These are phyloP conservation scores for Drosophila paracracens DNA, from an alignment of 2,888 invertebrate genomes.

Conservation along the genomic window DNA sequence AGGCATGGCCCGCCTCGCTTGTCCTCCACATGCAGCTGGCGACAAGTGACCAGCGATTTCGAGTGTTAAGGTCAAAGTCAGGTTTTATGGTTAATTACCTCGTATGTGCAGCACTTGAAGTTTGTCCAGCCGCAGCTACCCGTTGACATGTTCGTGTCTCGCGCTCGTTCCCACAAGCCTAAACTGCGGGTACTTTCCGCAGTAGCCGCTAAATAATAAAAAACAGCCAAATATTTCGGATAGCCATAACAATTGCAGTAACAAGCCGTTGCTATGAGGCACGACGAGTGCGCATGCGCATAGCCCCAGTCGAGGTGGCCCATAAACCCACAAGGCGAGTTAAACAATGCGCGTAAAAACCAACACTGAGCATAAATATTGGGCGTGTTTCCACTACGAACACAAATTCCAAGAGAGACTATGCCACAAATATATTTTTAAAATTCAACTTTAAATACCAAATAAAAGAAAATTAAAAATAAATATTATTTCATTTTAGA, in stretches of 20 bases:
- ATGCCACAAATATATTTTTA: not conserved
- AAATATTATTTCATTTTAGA: not conserved
- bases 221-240: slow-evolving; percentile 16
- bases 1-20: slow-evolving; percentile 37
- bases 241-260: slow-evolving; percentile 36
- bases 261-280: slow-evolving; percentile 33
- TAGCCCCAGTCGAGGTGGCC: slow-evolving; percentile 45
- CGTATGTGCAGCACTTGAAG: slow-evolving; percentile 31
- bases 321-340: slow-evolving; percentile 54
- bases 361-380: slow-evolving; percentile 9
- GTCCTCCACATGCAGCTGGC: slow-evolving; percentile 42
- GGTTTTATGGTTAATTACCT: slow-evolving; percentile 76
- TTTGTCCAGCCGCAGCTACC: slow-evolving; percentile 27
- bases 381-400: slow-evolving; percentile 14
- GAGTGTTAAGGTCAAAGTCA: slow-evolving; percentile 82
- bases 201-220: slow-evolving; percentile 20
- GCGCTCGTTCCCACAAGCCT: slow-evolving; percentile 59
- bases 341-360: slow-evolving; percentile 30
- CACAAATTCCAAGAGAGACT: not conserved
- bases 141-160: slow-evolving; percentile 50
- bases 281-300: slow-evolving; percentile 38
- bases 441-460: too few relatives aligned
- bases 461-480: not conserved
- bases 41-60: slow-evolving; percentile 45
- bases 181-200: slow-evolving; percentile 19